Percentiles rank a stretch among this genome's conserved stretches.
These are phyloP conservation scores for Liposcelis brunnea DNA, from an alignment of 2,888 invertebrate species.

Conservation along the genomic window DNA sequence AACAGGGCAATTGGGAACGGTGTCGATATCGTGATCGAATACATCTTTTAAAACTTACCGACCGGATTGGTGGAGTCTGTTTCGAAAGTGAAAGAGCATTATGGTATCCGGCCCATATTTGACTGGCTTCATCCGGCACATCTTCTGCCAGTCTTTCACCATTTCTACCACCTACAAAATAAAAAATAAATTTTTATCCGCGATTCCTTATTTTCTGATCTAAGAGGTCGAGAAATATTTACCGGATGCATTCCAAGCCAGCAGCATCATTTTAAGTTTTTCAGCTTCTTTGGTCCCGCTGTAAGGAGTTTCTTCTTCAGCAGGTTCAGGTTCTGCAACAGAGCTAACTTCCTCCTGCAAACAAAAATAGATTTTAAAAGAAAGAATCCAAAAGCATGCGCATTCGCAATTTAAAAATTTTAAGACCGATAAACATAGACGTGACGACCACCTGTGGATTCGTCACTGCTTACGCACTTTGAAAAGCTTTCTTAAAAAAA, in stretches of 20 bases:
- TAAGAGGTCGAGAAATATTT: not conserved
- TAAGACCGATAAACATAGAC: too few species aligned
- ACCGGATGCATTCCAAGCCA: constrained; percentile 50
- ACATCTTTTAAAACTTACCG: constrained; percentile 5
- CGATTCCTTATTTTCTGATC: not conserved
- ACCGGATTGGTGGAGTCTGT: constrained; percentile 1
- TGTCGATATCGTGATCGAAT: too few species aligned
- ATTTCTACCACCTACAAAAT: constrained; percentile 16
- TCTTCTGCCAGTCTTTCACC: constrained; percentile 20
- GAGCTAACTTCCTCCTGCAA: constrained; percentile 6
- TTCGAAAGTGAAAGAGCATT: constrained; percentile 1
- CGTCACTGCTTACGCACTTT: too few species aligned
- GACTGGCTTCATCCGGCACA: constrained; percentile 25
- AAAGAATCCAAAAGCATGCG: not conserved
- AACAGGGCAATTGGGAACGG: too few species aligned
- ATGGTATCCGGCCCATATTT: constrained; percentile 4
- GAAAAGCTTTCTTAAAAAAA: too few species aligned
- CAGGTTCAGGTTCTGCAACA: constrained; percentile 1
- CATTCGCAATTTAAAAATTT: too few species aligned
- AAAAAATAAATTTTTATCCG: constrained; percentile 4
- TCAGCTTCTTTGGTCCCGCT: constrained; percentile 49
- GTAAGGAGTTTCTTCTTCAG: constrained; percentile 7
- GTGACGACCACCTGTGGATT: too few species aligned
- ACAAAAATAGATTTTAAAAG: not conserved
- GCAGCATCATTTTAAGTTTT: constrained; percentile 74